These are phyloP conservation scores for Drosophila suzukii DNA, from an alignment of 1,140 invertebrate genomes.

Conservation along the genomic window DNA sequence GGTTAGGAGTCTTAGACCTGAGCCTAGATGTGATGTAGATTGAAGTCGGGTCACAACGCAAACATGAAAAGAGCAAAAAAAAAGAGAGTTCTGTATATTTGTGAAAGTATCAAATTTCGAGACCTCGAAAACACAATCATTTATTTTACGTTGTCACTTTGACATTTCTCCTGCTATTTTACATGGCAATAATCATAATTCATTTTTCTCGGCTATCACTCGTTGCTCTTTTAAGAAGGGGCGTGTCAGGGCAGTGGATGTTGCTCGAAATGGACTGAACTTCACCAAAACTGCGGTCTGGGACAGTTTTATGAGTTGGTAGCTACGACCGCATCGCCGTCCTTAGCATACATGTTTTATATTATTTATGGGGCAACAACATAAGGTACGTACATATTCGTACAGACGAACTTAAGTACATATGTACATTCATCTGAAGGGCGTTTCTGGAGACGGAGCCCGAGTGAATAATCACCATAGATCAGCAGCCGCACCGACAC, in stretches of 20 bases:
- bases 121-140: conserved; percentile 84
- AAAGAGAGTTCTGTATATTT: conserved; percentile 23
- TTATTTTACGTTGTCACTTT: conserved; percentile 85
- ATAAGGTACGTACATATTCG: conserved; percentile 47
- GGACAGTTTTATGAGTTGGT: conserved; percentile 78
- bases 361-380: conserved; percentile 73
- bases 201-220: conserved; percentile 72
- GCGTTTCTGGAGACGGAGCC: conserved; percentile 29
- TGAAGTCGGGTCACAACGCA: background rate
- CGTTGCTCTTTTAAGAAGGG: conserved; percentile 25
- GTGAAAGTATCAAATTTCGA: conserved; percentile 83
- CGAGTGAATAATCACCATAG: conserved; percentile 60
- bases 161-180: conserved; percentile 84
- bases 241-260: conserved; percentile 52
- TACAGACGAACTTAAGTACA: background rate
- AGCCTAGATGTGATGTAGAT: no score
- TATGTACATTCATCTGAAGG: background rate
- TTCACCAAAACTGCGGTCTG: conserved; percentile 44
- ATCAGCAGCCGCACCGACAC: conserved; percentile 32
- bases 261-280: conserved; percentile 51
- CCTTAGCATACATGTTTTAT: conserved; percentile 72
- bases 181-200: conserved; percentile 85
- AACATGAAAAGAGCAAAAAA: background rate
- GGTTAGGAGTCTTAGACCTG: no score
- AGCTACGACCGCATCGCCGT: conserved; percentile 56